phyloP scores from a whole-genome alignment of 2,797 vertebrate species.

The Pseudochirops cupreus region DNA sequence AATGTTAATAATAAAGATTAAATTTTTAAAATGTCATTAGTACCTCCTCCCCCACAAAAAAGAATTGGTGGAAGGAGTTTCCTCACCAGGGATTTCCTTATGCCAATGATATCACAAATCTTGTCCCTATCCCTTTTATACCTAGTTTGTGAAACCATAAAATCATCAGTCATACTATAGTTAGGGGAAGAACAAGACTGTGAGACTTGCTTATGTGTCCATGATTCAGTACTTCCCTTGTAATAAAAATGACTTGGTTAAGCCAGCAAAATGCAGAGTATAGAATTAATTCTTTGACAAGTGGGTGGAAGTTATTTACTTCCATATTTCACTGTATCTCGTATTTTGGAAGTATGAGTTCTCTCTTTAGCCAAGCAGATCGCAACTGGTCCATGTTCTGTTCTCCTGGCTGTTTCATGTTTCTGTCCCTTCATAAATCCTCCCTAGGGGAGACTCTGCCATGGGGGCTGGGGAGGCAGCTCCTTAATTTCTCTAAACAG shows the following conservation, averaged over 20 bases:
- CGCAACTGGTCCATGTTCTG: background rate
- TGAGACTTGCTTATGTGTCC: background rate
- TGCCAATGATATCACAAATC: background rate
- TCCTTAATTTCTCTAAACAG: background rate
- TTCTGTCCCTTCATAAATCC: background rate
- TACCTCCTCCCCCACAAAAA: too few relatives aligned
- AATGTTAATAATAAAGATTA: background rate
- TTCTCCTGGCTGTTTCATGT: background rate
- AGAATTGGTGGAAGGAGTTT: background rate
- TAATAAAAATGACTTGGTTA: background rate
- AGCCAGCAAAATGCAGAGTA: background rate
- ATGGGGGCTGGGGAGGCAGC: background rate
- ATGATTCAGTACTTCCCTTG: background rate
- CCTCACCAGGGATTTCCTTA: background rate
- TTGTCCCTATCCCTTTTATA: background rate
- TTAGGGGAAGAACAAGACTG: background rate
- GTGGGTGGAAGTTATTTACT: background rate
- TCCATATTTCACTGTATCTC: background rate
- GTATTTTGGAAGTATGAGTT: background rate
- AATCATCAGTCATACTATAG: background rate
- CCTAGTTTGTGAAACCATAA: background rate
- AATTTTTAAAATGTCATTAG: background rate
- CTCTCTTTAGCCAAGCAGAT: background rate
- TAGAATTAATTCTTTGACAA: background rate
- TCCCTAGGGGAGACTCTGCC: background rate